Evolutionary conservation across 2,888 invertebrate species (phyloP).

Genomic region (Synergus laeviventris): DNA sequence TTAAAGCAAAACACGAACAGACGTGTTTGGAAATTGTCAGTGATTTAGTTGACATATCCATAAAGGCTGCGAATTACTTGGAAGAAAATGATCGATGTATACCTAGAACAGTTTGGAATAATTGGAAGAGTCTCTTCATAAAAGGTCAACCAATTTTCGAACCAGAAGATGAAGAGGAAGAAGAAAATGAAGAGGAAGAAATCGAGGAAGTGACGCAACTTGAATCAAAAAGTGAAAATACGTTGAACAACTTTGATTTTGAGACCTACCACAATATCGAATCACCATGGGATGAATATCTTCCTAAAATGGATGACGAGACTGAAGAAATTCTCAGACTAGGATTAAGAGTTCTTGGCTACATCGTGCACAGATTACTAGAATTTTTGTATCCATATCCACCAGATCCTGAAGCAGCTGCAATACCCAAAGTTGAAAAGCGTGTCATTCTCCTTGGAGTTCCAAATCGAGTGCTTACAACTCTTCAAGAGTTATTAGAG

Average conservation of each 20-base stretch:
- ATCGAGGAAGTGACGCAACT: conserved; percentile 58
- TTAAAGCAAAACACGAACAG: conserved; percentile 68
- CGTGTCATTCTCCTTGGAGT: conserved; percentile 77
- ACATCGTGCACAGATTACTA: conserved; percentile 76
- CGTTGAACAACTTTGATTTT: conserved; percentile 74
- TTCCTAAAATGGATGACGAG: conserved; percentile 75
- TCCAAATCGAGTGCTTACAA: conserved; percentile 73
- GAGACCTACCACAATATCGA: conserved; percentile 78
- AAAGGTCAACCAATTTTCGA: conserved; percentile 79
- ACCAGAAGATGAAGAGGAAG: conserved; percentile 72
- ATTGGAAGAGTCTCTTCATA: conserved; percentile 80
- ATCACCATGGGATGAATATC: conserved; percentile 78
- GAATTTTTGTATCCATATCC: conserved; percentile 76
- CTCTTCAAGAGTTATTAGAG: conserved; percentile 69
- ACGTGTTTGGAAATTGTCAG: conserved; percentile 78
- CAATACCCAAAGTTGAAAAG: conserved; percentile 74
- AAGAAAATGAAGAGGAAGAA: conserved; percentile 76
- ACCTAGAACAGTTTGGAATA: conserved; percentile 77
- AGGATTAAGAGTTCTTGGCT: conserved; percentile 77
- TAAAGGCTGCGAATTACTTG: conserved; percentile 78
- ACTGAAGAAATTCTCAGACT: conserved; percentile 72
- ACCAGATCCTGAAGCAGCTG: conserved; percentile 70
- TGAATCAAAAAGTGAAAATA: conserved; percentile 72
- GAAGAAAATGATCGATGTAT: conserved; percentile 73
- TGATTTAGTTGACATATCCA: conserved; percentile 79